phyloP scores from a whole-genome alignment of 2,113 vertebrate species.

The Mus musculus region DNA sequence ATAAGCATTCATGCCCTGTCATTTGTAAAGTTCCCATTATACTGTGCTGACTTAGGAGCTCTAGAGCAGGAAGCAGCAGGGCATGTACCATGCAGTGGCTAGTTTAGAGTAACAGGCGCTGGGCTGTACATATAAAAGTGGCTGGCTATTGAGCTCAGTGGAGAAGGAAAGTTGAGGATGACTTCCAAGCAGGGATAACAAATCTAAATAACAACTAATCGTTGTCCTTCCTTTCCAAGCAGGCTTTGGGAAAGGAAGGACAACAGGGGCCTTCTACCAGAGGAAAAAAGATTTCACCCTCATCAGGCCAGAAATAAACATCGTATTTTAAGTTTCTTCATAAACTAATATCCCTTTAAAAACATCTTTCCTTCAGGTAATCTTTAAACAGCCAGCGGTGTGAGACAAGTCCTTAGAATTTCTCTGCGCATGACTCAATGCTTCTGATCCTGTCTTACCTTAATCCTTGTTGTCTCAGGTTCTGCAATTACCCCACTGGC shows the following conservation, averaged over 20 bases:
- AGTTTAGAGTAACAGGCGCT: neutral
- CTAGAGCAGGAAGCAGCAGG: neutral
- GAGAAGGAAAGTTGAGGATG: neutral
- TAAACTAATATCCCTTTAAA: neutral
- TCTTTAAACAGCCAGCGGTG: neutral
- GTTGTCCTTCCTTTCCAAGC: too few species aligned
- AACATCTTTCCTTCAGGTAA: neutral
- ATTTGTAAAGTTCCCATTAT: neutral
- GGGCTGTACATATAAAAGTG: neutral
- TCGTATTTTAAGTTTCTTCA: constrained; percentile 1
- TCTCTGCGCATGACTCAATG: neutral
- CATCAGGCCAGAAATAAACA: neutral
- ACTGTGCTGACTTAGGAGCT: neutral
- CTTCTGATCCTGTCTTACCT: constrained; percentile 84
- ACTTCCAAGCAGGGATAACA: neutral
- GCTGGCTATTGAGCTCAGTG: neutral
- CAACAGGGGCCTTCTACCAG: neutral
- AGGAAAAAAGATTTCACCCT: neutral
- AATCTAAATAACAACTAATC: neutral
- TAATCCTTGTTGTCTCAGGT: constrained; percentile 94
- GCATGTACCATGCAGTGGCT: too few species aligned
- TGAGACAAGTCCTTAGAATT: neutral
- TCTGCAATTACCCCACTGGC: constrained; percentile 94
- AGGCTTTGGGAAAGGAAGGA: neutral
- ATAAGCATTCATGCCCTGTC: neutral